These are phyloP conservation scores for Emberiza fucata DNA, from an alignment of 2,113 vertebrate genomes.

Conservation along the genomic window DNA sequence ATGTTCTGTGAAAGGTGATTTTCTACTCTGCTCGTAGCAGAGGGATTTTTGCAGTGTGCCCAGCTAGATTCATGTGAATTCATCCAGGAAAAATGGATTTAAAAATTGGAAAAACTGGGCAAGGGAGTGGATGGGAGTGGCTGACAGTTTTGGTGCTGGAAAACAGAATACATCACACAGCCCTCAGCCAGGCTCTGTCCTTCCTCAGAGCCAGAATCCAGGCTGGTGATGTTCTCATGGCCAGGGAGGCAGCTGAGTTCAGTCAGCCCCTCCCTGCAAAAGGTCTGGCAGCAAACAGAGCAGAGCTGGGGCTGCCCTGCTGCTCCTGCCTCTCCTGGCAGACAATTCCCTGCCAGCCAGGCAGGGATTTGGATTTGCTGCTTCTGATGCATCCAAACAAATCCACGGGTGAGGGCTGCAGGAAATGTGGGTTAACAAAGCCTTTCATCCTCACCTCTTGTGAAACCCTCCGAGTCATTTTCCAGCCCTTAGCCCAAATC, in stretches of 20 bases:
- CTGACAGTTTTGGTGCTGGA: neutral
- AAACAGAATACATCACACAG: neutral
- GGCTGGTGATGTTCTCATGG: neutral
- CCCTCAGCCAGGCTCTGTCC: neutral
- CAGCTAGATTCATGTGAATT: neutral
- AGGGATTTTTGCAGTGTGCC: neutral
- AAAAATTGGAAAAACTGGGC: neutral
- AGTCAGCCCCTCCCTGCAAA: neutral
- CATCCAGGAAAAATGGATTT: neutral
- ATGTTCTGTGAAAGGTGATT: neutral
- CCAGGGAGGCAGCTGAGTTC: neutral
- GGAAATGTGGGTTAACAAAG: neutral
- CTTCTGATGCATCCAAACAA: neutral
- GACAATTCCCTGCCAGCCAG: neutral
- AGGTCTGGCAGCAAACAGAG: neutral
- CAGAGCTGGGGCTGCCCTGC: neutral
- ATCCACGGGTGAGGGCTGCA: neutral
- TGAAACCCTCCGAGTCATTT: neutral
- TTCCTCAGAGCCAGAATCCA: neutral
- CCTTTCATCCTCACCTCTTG: constrained; percentile 27
- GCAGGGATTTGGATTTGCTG: neutral
- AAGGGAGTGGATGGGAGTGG: neutral
- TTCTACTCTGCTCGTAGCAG: neutral
- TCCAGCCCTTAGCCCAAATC: neutral
- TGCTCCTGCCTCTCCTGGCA: neutral